Conservation (phyloP, 2,113 vertebrate species). For the Meleagris gallopavo region DNA sequence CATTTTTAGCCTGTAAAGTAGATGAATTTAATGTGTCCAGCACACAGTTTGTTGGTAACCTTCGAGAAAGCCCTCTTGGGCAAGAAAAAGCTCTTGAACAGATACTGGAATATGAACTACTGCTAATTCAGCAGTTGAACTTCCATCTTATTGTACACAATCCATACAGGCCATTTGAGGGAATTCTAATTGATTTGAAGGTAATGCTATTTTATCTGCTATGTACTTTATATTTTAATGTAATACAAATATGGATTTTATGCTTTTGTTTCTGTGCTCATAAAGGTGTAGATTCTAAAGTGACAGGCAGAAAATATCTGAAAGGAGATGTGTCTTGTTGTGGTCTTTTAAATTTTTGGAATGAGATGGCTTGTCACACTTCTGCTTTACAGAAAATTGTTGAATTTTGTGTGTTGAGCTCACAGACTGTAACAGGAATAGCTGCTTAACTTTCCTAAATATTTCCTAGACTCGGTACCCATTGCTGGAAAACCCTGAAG, state of each 20-base stretch:
- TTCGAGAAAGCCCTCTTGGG: constrained; percentile 87
- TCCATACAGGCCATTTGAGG: constrained; percentile 94
- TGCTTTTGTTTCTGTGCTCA: neutral
- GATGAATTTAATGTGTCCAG: constrained; percentile 98
- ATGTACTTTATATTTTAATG: rapidly evolving
- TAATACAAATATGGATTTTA: neutral
- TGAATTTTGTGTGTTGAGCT: neutral
- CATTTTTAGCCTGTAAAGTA: constrained; percentile 95
- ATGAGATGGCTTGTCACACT: neutral
- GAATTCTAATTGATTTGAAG: constrained; percentile 96
- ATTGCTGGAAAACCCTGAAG: constrained; percentile 91
- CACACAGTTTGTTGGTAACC: constrained; percentile 93
- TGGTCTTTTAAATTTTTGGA: neutral
- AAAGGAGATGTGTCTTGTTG: neutral
- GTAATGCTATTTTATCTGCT: constrained; percentile 58
- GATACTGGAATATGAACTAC: constrained; percentile 93
- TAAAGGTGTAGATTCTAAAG: neutral
- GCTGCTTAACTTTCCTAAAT: neutral
- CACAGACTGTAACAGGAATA: rapidly evolving
- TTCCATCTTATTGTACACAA: constrained; percentile 97
- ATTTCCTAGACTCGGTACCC: constrained; percentile 88
- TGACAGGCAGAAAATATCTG: neutral
- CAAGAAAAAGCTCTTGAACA: constrained; percentile 92
- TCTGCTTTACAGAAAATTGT: neutral
- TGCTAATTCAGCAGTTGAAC: constrained; percentile 95